Percentiles rank a stretch among this genome's conserved stretches.
phyloP scores from a whole-genome alignment of 2,888 invertebrate genomes.

The Ormyrus rosae region DNA sequence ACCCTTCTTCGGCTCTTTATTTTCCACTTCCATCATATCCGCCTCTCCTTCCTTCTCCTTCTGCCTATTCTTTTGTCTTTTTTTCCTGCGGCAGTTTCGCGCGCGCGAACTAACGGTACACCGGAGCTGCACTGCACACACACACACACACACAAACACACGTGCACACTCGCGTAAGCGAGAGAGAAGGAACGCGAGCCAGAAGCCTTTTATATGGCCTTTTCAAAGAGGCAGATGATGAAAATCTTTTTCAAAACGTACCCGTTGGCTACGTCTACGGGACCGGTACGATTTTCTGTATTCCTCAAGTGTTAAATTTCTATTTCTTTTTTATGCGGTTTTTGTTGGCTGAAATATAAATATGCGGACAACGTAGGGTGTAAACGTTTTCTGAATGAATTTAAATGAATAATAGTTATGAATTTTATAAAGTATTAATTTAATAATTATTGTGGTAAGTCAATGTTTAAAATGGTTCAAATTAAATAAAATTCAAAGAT shows the following conservation, averaged over 20 bases:
- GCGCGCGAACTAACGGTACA: constrained; percentile 37
- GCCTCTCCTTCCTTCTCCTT: constrained; percentile 3
- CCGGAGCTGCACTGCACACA: constrained; percentile 1
- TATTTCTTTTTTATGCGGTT: background rate
- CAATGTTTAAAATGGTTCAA: too few species aligned
- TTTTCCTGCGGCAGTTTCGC: constrained; percentile 37
- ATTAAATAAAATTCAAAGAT: too few species aligned
- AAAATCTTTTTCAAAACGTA: constrained; percentile 44
- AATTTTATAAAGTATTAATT: too few species aligned
- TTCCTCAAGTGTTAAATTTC: constrained; percentile 5
- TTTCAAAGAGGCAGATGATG: constrained; percentile 36
- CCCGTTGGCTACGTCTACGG: constrained; percentile 1
- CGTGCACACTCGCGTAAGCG: background rate
- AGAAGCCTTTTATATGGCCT: constrained; percentile 31
- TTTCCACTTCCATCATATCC: background rate
- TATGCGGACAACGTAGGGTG: too few species aligned
- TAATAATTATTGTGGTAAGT: too few species aligned
- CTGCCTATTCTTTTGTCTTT: constrained; percentile 28
- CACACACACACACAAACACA: too few species aligned
- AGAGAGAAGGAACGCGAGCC: background rate
- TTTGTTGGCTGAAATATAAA: too few species aligned
- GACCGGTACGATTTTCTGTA: background rate
- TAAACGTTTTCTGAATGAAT: background rate
- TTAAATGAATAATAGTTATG: too few species aligned
- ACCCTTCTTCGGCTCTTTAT: background rate